phyloP scores from a whole-genome alignment of 2,797 vertebrate genomes.

The Chloroceryle inda region DNA sequence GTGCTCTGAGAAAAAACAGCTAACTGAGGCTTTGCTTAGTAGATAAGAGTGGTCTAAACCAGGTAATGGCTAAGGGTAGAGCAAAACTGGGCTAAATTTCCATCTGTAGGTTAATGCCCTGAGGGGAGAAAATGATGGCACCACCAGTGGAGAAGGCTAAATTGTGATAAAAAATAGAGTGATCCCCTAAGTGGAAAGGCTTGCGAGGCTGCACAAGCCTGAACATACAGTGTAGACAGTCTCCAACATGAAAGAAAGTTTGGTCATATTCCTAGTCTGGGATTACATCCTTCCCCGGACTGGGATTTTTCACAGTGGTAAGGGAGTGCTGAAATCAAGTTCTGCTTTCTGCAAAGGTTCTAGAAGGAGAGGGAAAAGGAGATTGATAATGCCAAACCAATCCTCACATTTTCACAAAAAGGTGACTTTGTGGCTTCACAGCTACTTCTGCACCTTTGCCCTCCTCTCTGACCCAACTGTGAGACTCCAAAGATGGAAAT shows the following conservation, averaged over 20 bases:
- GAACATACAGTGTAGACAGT: accelerated
- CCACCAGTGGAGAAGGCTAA: not conserved
- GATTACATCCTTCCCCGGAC: not conserved
- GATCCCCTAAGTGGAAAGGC: not conserved
- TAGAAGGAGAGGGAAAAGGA: not conserved
- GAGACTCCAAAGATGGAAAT: not conserved
- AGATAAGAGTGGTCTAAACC: not conserved
- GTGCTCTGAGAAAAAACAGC: not conserved
- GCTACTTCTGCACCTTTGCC: not conserved
- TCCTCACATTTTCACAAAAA: not conserved
- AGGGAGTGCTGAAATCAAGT: not conserved
- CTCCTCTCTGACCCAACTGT: not conserved
- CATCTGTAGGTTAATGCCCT: not conserved
- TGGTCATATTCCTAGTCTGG: not conserved
- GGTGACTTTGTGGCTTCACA: not conserved
- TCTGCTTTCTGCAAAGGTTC: not conserved
- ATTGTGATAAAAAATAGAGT: not conserved
- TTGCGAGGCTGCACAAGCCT: not conserved
- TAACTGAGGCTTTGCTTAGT: not conserved
- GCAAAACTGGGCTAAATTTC: not conserved
- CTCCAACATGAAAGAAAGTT: not conserved
- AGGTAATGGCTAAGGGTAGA: not conserved
- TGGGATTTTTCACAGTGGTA: not conserved
- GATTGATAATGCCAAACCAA: not conserved
- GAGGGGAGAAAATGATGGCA: not conserved